Evolutionary conservation across 2,797 vertebrate species (phyloP), one percentile per base, ranked within the genome.

Genomic region (Acanthis flammea): DNA sequence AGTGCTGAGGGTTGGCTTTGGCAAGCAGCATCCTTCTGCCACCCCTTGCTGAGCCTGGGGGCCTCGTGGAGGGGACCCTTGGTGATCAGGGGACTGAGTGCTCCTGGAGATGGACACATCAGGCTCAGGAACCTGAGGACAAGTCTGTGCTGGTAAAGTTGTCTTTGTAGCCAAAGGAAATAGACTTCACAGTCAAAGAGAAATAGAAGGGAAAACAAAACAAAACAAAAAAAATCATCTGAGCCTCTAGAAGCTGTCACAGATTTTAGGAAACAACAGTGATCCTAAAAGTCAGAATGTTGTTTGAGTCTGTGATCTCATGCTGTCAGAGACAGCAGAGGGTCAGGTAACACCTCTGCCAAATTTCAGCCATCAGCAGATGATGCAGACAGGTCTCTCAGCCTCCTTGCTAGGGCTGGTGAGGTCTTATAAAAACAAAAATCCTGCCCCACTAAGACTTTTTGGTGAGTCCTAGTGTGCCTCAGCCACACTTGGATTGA

Each of bases 341-440:
- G n/a, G 47, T 10, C 33, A 41, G 60, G 13, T 5, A 66, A 33
- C 57, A 37, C 12, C 33, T 27, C 2, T 48, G 48, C 70, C 70
- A 23, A 42, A 67, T 24, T 45, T 63, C 68, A 75, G 45, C 50
- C 57, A n/a, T 13, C 2, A 12, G 63, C 19, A 58, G 39, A 22
- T 10, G 50, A 54, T 0, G 4, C 17, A 18, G 42, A 24, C 48
- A 53, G 30, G 6, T 15, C 1, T 1, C 61, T 50, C 48, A 37
- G 51, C n/a, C 50, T 74, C 50, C 22, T 45, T 45, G 27, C 22
- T 25, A 7, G 22, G 31, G 63, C 47, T 70, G 27, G 2, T 5
- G 31, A 53, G 33, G 6, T 10, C 8, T 44, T 6, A n/a, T 9
- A 25, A 31, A 47, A 14, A 50, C 15, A 48, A 10, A 8, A 28